phyloP scores from a whole-genome alignment of 2,888 invertebrate genomes.

The Notodonta dromedarius region DNA sequence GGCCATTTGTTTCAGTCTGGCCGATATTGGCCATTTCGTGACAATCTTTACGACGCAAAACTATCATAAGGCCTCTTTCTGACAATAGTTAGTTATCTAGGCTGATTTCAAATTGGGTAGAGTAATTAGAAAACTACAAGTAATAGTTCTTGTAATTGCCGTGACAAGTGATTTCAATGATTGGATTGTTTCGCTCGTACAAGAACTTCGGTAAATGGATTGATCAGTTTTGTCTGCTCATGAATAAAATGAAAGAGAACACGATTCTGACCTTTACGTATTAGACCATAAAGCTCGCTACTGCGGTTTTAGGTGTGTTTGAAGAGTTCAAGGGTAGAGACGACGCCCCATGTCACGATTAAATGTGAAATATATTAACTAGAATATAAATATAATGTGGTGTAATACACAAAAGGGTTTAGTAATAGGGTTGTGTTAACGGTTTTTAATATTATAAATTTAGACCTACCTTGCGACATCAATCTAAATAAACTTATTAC shows the following conservation, averaged over 20 bases:
- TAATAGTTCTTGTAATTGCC: slow-evolving; percentile 7
- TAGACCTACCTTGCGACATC: not conserved
- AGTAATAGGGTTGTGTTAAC: not conserved
- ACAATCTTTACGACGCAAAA: slow-evolving; percentile 22
- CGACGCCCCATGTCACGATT: slow-evolving; percentile 33
- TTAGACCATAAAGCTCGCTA: slow-evolving; percentile 21
- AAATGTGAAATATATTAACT: not conserved
- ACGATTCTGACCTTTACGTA: slow-evolving; percentile 31
- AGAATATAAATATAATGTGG: not conserved
- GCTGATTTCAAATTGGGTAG: not conserved
- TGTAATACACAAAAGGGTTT: not conserved
- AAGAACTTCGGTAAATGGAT: not conserved
- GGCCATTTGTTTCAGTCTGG: slow-evolving; percentile 24
- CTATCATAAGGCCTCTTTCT: slow-evolving; percentile 6
- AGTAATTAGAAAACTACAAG: slow-evolving; percentile 6
- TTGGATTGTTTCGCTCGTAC: slow-evolving; percentile 1
- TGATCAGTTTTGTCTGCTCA: slow-evolving; percentile 10
- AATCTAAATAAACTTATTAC: not conserved
- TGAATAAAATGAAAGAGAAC: slow-evolving; percentile 12
- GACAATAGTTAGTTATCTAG: not conserved
- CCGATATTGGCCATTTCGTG: slow-evolving; percentile 10
- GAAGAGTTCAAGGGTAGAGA: slow-evolving; percentile 39
- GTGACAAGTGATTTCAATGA: not conserved
- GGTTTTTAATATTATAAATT: not conserved
- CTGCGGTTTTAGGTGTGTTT: slow-evolving; percentile 31